These are phyloP conservation scores for Vipera latastei DNA, from an alignment of 2,797 vertebrate genomes.

Conservation along the genomic window DNA sequence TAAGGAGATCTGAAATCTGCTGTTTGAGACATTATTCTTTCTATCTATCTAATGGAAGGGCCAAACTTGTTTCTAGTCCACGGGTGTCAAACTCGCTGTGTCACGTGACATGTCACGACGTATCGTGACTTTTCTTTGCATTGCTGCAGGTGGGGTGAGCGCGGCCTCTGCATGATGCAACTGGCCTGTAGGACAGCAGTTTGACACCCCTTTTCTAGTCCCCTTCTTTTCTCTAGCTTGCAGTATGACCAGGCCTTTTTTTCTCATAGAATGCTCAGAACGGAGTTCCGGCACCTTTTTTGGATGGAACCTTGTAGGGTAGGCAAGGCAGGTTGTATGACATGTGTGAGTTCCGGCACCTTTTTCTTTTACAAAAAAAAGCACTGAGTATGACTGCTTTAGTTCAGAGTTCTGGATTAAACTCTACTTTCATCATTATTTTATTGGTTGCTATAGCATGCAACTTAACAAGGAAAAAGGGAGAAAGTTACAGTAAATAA, in stretches of 20 bases:
- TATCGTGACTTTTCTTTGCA: too few species aligned
- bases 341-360: too few species aligned
- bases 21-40: not conserved
- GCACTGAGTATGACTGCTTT: constrained; percentile 10
- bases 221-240: constrained; percentile 8
- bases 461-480: constrained; percentile 12
- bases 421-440: constrained; percentile 13
- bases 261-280: too few species aligned
- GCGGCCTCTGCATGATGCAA: too few species aligned
- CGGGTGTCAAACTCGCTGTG: too few species aligned
- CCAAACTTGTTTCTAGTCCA: not conserved
- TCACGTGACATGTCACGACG: too few species aligned
- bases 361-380: too few species aligned
- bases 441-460: constrained; percentile 23
- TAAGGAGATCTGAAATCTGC: not conserved
- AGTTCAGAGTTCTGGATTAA: not conserved
- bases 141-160: too few species aligned
- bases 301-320: too few species aligned
- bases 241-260: not conserved
- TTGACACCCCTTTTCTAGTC: not conserved
- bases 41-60: not conserved
- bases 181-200: too few species aligned
- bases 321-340: too few species aligned
- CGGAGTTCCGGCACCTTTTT: too few species aligned
- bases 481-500: constrained; percentile 16